Conservation (phyloP, 2,113 vertebrate genomes). For the Ophthalmolycus amberensis region DNA sequence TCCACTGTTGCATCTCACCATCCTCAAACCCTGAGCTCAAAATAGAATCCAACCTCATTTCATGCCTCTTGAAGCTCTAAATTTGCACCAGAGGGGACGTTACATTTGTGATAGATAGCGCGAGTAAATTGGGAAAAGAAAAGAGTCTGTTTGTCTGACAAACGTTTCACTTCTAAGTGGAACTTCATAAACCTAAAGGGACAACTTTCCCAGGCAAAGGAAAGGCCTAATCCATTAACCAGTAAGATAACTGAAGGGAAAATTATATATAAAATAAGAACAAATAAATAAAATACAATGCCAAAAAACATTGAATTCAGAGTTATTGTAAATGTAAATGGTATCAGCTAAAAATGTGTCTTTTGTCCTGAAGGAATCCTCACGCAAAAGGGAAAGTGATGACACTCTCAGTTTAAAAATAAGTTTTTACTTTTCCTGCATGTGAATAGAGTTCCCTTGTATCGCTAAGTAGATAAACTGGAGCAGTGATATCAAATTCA, state of each 20-base stretch:
- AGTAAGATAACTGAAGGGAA: background rate
- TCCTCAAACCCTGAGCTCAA: slow-evolving; percentile 58
- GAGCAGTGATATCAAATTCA: slow-evolving; percentile 14
- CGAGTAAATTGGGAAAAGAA: slow-evolving; percentile 58
- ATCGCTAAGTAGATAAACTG: slow-evolving; percentile 23
- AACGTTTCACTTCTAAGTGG: slow-evolving; percentile 39
- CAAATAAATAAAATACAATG: background rate
- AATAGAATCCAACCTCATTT: slow-evolving; percentile 76
- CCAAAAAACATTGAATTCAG: background rate
- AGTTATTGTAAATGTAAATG: background rate
- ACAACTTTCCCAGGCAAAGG: slow-evolving; percentile 29
- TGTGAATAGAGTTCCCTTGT: background rate
- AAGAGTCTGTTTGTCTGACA: slow-evolving; percentile 65
- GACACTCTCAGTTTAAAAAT: slow-evolving; percentile 1
- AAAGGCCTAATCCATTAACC: background rate
- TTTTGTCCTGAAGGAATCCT: background rate
- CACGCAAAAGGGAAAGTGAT: background rate
- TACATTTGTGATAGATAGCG: slow-evolving; percentile 60
- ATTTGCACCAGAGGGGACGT: slow-evolving; percentile 65
- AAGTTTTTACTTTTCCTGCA: background rate
- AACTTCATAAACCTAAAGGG: slow-evolving; percentile 42
- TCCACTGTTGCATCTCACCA: slow-evolving; percentile 40
- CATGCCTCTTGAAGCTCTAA: slow-evolving; percentile 69
- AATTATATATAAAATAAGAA: background rate
- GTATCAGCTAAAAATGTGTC: background rate